Conservation (phyloP, 2,888 invertebrate species). For the Drosophila helvetica region DNA sequence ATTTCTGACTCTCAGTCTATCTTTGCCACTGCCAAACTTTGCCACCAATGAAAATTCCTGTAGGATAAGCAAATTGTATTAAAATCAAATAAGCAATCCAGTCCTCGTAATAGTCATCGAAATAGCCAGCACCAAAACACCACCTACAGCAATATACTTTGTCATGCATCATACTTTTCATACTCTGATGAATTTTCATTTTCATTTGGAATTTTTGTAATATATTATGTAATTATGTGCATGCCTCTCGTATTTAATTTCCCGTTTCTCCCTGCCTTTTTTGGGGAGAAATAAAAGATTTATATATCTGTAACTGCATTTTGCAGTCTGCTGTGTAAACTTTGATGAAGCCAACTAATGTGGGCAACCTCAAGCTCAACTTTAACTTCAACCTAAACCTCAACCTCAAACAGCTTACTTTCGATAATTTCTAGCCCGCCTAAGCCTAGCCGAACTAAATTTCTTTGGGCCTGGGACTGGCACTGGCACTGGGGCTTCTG, state of each 20-base stretch:
- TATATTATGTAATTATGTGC: slow-evolving; percentile 37
- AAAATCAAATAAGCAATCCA: slow-evolving; percentile 23
- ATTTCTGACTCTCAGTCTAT: neutral
- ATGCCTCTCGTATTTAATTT: slow-evolving; percentile 8
- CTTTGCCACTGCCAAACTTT: slow-evolving; percentile 14
- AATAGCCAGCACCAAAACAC: slow-evolving; percentile 16
- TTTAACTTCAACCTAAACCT: slow-evolving; percentile 7
- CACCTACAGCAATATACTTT: slow-evolving; percentile 2
- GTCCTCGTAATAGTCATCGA: slow-evolving; percentile 2
- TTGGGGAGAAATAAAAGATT: neutral
- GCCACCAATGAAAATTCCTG: slow-evolving; percentile 27
- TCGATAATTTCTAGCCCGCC: slow-evolving; percentile 68
- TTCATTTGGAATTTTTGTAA: slow-evolving; percentile 34
- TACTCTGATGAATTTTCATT: slow-evolving; percentile 19
- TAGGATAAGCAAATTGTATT: slow-evolving; percentile 43
- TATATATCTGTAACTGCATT: neutral
- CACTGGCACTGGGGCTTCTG: neutral
- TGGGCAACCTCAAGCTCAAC: slow-evolving; percentile 23
- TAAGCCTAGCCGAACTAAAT: slow-evolving; percentile 46
- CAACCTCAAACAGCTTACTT: slow-evolving; percentile 63
- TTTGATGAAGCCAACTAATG: slow-evolving; percentile 41
- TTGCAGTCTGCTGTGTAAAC: neutral
- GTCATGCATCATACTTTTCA: slow-evolving; percentile 20
- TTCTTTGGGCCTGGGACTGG: slow-evolving; percentile 11
- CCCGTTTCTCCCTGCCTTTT: slow-evolving; percentile 4